Percentiles rank a stretch among this genome's conserved stretches.
Evolutionary conservation across 2,888 invertebrate genomes (phyloP).

Genomic region (Bombylius discolor): DNA sequence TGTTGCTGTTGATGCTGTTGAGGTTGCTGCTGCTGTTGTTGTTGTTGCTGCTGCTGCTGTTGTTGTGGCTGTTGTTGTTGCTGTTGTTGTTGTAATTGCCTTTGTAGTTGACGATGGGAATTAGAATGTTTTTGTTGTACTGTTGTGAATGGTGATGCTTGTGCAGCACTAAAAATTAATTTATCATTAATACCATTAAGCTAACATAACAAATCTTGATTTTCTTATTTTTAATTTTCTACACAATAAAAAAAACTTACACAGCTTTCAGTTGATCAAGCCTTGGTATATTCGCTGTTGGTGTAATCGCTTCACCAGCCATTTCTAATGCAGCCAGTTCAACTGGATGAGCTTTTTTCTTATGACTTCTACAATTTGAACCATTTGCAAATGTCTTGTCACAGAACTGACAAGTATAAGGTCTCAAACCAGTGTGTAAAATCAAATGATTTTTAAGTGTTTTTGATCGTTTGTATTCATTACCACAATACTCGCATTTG

Average conservation of each 20-base stretch:
- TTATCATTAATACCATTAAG: too few species aligned
- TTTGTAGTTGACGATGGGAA: neutral
- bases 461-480: conserved; percentile 34
- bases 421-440: conserved; percentile 33
- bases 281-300: conserved; percentile 27
- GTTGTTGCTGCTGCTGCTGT: neutral
- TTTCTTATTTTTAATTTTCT: too few species aligned
- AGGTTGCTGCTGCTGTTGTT: neutral
- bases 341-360: conserved; percentile 31
- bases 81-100: neutral
- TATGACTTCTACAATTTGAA: conserved; percentile 35
- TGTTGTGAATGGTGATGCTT: neutral
- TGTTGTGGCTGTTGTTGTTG: neutral
- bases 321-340: conserved; percentile 34
- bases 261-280: conserved; percentile 29
- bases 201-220: too few species aligned
- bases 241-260: conserved; percentile 18
- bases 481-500: conserved; percentile 32
- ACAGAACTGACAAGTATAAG: conserved; percentile 35
- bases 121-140: neutral
- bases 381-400: conserved; percentile 34
- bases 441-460: conserved; percentile 34
- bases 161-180: neutral
- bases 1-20: neutral
- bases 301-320: conserved; percentile 22